Evolutionary conservation across 2,888 invertebrate species (phyloP).

Genomic region (Monopis laevigella): DNA sequence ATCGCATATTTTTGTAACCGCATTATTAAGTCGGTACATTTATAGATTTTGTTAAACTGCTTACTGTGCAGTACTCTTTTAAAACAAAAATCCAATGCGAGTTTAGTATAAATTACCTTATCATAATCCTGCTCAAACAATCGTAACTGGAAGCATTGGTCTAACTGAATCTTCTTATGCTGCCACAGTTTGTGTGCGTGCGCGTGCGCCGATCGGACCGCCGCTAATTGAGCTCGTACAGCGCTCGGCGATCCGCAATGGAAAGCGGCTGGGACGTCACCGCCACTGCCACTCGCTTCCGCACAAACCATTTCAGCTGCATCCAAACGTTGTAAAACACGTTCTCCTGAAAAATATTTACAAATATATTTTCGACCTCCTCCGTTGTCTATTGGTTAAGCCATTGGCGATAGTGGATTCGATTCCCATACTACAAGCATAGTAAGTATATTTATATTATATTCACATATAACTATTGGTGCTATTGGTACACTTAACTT

Average conservation of each 20-base stretch:
- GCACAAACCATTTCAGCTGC: conserved; percentile 58
- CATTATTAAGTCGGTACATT: no score
- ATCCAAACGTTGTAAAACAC: conserved; percentile 71
- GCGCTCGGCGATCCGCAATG: conserved; percentile 75
- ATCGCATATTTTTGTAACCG: no score
- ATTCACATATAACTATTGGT: no score
- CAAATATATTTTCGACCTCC: no score
- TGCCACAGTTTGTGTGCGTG: conserved; percentile 95
- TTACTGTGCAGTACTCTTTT: no score
- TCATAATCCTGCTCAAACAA: conserved; percentile 98
- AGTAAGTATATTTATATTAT: no score
- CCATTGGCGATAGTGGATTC: not conserved
- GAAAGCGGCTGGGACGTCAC: conserved; percentile 75
- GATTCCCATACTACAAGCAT: not conserved
- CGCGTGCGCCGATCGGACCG: conserved; percentile 89
- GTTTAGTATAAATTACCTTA: no score
- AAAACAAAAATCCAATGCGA: no score
- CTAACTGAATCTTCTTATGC: conserved; percentile 91
- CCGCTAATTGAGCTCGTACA: conserved; percentile 84
- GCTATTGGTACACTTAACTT: no score
- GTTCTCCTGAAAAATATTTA: conserved; percentile 72
- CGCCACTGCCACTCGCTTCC: conserved; percentile 72
- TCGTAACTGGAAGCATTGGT: conserved; percentile 95
- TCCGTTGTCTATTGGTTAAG: no score
- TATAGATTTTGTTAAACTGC: no score